Evolutionary conservation across 2,888 invertebrate genomes (phyloP).

Genomic region (Aphelenchoides bicaudatus): DNA sequence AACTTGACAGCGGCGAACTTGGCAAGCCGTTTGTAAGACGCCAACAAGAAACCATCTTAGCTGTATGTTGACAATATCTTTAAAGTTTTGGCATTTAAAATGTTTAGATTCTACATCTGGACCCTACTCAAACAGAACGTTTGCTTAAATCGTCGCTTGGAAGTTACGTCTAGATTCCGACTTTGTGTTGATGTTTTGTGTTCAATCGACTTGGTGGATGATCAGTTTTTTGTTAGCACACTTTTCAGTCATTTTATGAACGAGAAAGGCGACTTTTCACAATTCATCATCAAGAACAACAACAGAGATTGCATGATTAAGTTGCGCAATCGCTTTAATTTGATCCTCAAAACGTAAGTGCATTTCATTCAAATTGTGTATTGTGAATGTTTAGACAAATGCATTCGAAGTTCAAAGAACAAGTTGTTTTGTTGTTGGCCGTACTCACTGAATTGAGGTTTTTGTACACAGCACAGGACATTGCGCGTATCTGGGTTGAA

Average conservation of each 20-base stretch:
- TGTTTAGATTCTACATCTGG: slow-evolving; percentile 6
- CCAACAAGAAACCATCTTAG: not conserved
- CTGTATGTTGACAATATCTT: not conserved
- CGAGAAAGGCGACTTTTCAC: slow-evolving; percentile 1
- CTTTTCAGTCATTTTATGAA: slow-evolving; percentile 9
- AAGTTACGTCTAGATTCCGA: not conserved
- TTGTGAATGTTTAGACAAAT: slow-evolving; percentile 5
- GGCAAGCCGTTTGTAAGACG: not conserved
- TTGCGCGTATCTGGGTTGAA: not conserved
- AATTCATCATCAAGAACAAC: slow-evolving; percentile 18
- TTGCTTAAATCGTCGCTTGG: slow-evolving; percentile 6
- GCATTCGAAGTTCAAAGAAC: slow-evolving; percentile 16
- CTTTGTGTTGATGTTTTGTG: slow-evolving; percentile 9
- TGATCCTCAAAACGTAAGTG: slow-evolving; percentile 16
- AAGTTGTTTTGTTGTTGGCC: slow-evolving; percentile 23
- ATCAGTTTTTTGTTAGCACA: slow-evolving; percentile 12
- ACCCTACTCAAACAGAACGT: slow-evolving; percentile 1
- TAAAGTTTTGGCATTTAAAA: not conserved
- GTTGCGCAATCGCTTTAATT: slow-evolving; percentile 22
- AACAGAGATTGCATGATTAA: slow-evolving; percentile 17
- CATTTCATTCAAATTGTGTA: slow-evolving; percentile 14
- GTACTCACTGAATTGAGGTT: slow-evolving; percentile 24
- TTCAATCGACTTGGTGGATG: slow-evolving; percentile 6
- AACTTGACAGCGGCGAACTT: not conserved
- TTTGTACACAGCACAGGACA: not conserved